A percentile compares a stretch with the other conserved stretches of the same genome.
These are phyloP conservation scores for Spinus olivaceus DNA, from an alignment of 2,797 vertebrate species.

Conservation along the genomic window DNA sequence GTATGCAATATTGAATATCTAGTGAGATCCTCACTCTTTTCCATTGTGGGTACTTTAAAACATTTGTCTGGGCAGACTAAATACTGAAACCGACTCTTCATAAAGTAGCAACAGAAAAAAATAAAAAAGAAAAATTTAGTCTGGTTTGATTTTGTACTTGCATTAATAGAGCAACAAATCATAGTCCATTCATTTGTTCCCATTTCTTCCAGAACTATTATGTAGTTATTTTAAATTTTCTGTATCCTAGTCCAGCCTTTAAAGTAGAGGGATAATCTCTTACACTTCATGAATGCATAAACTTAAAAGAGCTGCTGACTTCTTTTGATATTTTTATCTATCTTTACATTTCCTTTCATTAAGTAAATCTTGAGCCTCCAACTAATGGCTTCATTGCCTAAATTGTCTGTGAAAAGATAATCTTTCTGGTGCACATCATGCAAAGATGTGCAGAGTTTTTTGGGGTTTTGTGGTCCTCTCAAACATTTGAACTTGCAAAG, in stretches of 20 bases:
- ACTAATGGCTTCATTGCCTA: neutral
- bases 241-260: neutral
- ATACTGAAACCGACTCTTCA: neutral
- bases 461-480: neutral
- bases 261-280: neutral
- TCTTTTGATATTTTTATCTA: neutral
- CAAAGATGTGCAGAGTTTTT: neutral
- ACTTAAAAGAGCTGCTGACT: neutral
- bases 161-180: neutral
- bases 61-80: neutral
- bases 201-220: neutral
- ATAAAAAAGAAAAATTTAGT: neutral
- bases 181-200: neutral
- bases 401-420: neutral
- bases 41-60: neutral
- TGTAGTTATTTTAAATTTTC: neutral
- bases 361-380: neutral
- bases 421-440: neutral
- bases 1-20: neutral
- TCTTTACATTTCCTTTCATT: neutral
- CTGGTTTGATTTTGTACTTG: neutral
- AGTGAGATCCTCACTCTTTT: neutral
- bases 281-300: neutral
- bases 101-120: neutral
- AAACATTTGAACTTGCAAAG: constrained; percentile 32